Evolutionary conservation across 2,113 vertebrate species (phyloP).

Genomic region (Myiozetetes cayanensis): DNA sequence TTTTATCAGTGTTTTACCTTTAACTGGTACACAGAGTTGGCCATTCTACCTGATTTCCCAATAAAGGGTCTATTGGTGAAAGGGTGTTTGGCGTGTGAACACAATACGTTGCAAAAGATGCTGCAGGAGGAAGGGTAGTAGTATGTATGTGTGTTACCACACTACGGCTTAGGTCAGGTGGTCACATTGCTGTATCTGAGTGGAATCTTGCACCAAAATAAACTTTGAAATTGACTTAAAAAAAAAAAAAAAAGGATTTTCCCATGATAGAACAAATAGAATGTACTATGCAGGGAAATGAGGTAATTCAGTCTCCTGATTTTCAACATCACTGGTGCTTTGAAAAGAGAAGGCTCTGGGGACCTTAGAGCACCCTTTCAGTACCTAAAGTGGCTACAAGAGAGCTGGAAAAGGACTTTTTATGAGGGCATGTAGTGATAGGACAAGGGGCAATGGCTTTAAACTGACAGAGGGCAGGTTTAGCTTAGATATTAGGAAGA

Average conservation of each 20-base stretch:
- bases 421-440: neutral
- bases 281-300: neutral
- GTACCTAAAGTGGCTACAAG: neutral
- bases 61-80: neutral
- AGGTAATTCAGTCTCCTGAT: neutral
- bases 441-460: neutral
- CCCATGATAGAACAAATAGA: slow-evolving; percentile 7
- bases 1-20: slow-evolving; percentile 20
- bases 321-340: neutral
- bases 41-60: slow-evolving; percentile 30
- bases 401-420: neutral
- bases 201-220: slow-evolving; percentile 13
- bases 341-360: neutral
- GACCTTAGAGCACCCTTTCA: neutral
- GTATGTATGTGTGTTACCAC: neutral
- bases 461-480: neutral
- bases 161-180: neutral
- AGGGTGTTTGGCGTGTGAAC: neutral
- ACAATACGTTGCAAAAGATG: slow-evolving; percentile 28
- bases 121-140: neutral
- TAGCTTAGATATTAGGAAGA: neutral
- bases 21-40: neutral
- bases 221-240: neutral
- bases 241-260: neutral
- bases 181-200: neutral